These are phyloP conservation scores for Coregonus suidteri DNA, from an alignment of 2,797 vertebrate genomes.

Conservation along the genomic window DNA sequence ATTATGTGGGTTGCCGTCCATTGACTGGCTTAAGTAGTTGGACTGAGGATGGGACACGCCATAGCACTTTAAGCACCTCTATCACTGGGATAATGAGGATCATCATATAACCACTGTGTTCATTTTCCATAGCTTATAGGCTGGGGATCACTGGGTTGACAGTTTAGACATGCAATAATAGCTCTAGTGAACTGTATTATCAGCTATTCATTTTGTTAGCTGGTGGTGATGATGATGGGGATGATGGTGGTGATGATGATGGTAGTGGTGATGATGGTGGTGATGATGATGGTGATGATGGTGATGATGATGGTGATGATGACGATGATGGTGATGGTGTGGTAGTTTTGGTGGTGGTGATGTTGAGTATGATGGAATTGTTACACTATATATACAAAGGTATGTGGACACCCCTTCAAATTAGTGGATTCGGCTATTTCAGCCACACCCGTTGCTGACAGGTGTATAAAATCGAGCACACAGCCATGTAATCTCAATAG, in stretches of 20 bases:
- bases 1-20: neutral
- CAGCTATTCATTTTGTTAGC: neutral
- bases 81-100: slow-evolving; percentile 2
- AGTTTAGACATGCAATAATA: neutral
- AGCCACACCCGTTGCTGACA: too few relatives aligned
- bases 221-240: neutral
- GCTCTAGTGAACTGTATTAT: neutral
- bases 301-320: neutral
- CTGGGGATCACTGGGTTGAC: neutral
- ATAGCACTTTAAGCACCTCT: neutral
- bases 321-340: neutral
- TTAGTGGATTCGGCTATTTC: too few relatives aligned
- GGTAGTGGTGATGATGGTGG: neutral
- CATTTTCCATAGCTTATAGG: neutral
- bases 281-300: neutral
- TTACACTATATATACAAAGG: too few relatives aligned
- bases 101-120: neutral
- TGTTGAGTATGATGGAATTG: too few relatives aligned
- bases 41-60: neutral
- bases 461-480: too few relatives aligned
- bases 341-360: too few relatives aligned
- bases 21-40: neutral
- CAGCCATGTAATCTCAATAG: too few relatives aligned
- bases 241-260: neutral
- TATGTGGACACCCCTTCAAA: too few relatives aligned